phyloP scores from a whole-genome alignment of 2,113 vertebrate genomes.

The Eurypyga helias region DNA sequence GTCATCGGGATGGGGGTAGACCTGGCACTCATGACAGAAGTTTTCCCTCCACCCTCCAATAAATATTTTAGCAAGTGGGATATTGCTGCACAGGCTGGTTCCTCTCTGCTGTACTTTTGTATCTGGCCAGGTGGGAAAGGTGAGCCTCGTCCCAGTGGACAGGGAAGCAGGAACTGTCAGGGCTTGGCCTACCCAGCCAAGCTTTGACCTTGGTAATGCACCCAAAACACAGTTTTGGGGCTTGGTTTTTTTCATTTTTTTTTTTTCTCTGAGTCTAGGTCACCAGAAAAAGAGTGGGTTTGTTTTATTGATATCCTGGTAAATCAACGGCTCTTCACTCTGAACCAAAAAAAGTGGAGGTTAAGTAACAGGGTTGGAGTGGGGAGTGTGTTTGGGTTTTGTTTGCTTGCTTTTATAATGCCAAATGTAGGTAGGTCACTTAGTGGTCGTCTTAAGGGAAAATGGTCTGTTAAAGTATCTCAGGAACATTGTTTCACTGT shows the following conservation, averaged over 20 bases:
- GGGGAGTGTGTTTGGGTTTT: background rate
- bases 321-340: slow-evolving; percentile 2
- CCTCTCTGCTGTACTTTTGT: background rate
- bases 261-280: background rate
- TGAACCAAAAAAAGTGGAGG: background rate
- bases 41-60: accelerated
- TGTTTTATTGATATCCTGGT: background rate
- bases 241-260: background rate
- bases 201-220: background rate
- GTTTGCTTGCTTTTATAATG: slow-evolving; percentile 5
- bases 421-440: slow-evolving; percentile 4
- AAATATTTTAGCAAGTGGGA: background rate
- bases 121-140: background rate
- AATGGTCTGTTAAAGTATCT: background rate
- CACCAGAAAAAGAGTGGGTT: background rate
- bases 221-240: background rate
- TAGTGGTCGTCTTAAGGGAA: background rate
- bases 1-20: accelerated
- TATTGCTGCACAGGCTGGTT: background rate
- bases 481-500: background rate
- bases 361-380: background rate
- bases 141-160: background rate
- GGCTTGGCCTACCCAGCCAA: background rate
- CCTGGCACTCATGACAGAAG: background rate
- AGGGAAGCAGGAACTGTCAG: background rate